Conservation (phyloP, 2,888 invertebrate species). For the Drosophila setosimentum region DNA sequence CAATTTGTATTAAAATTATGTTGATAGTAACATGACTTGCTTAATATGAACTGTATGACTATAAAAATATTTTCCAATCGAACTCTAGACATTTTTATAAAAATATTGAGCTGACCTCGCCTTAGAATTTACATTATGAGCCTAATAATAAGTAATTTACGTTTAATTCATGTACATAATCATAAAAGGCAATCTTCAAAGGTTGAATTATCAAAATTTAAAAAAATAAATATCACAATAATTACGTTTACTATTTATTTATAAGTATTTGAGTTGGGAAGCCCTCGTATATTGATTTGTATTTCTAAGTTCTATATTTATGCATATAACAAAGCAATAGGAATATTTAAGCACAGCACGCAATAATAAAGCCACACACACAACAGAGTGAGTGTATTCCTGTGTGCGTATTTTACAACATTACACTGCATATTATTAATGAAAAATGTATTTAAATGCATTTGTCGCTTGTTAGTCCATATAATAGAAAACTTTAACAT, state of each 20-base stretch:
- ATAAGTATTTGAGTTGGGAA: slow-evolving; percentile 1
- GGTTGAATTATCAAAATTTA: no score
- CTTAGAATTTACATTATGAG: not conserved
- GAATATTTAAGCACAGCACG: slow-evolving; percentile 48
- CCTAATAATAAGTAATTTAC: not conserved
- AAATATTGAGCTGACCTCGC: slow-evolving; percentile 1
- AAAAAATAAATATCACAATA: no score
- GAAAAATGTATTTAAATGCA: not conserved
- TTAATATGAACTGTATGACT: not conserved
- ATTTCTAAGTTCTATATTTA: slow-evolving; percentile 9
- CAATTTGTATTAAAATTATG: not conserved
- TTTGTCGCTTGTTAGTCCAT: not conserved
- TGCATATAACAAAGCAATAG: slow-evolving; percentile 28
- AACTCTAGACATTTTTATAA: not conserved
- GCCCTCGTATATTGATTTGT: slow-evolving; percentile 14
- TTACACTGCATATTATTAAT: slow-evolving; percentile 19
- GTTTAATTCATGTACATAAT: not conserved
- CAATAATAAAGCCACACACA: slow-evolving; percentile 24
- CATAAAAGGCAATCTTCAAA: slow-evolving; percentile 15
- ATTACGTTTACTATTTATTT: slow-evolving; percentile 2
- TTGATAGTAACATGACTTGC: not conserved
- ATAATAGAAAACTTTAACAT: not conserved
- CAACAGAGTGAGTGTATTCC: not conserved
- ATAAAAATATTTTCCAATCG: not conserved
- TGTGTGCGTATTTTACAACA: slow-evolving; percentile 1